phyloP scores from a whole-genome alignment of 2,113 vertebrate genomes.

The Sinocyclocheilus anophthalmus region DNA sequence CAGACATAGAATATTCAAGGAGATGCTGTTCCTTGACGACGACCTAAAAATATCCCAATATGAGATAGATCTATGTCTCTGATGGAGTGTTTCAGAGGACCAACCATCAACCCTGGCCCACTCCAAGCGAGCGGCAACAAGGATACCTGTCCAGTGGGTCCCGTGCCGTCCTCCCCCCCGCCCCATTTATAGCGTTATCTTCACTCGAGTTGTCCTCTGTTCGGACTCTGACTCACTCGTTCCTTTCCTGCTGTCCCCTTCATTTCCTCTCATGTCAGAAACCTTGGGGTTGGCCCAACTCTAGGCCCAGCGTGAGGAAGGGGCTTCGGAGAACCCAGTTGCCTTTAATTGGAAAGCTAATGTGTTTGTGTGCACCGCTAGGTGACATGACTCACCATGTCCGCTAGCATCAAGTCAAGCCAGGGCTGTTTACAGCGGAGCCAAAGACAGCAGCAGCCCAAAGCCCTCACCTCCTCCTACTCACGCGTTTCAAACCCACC shows the following conservation, averaged over 20 bases:
- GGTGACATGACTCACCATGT: conserved; percentile 52
- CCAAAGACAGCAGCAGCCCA: conserved; percentile 12
- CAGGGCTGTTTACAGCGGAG: conserved; percentile 37
- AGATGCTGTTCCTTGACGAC: conserved; percentile 1
- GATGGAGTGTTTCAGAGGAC: conserved; percentile 13
- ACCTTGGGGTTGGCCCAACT: conserved; percentile 16
- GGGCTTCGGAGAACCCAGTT: conserved; percentile 34
- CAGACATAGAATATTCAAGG: not conserved
- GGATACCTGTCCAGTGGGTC: conserved; percentile 34
- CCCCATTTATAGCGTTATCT: conserved; percentile 6
- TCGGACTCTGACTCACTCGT: conserved; percentile 43
- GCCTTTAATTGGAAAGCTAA: conserved; percentile 60
- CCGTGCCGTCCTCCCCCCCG: not conserved
- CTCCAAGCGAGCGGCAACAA: conserved; percentile 3
- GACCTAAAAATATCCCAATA: conserved; percentile 34
- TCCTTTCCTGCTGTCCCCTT: conserved; percentile 39
- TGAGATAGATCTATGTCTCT: conserved; percentile 20
- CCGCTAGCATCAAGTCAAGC: conserved; percentile 31
- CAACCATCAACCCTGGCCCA: not conserved
- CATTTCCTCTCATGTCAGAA: conserved; percentile 45
- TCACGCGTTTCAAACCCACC: conserved; percentile 35
- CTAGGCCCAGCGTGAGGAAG: not conserved
- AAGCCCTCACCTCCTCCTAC: conserved; percentile 34
- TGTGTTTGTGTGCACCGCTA: conserved; percentile 52
- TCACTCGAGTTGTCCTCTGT: conserved; percentile 11